Conservation (phyloP, 2,888 invertebrate species). For the Phasia obesa region DNA sequence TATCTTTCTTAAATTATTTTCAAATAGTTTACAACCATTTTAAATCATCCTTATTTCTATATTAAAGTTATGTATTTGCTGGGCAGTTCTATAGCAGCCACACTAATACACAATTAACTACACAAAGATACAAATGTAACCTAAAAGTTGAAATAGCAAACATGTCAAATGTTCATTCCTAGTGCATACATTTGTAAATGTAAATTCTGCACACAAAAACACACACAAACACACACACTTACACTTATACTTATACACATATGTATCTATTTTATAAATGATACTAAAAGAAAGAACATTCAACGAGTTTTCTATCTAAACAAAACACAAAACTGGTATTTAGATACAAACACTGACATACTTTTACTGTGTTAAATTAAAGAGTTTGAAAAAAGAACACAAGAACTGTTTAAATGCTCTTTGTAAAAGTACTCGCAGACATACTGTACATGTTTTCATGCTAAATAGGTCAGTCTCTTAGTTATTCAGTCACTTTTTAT, state of each 20-base stretch:
- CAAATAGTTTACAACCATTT: too few species aligned
- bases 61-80: too few species aligned
- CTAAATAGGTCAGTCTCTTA: conserved; percentile 42
- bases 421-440: background rate
- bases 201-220: background rate
- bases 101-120: background rate
- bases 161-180: conserved; percentile 33
- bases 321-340: background rate
- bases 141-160: conserved; percentile 21
- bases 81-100: background rate
- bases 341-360: background rate
- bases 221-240: background rate
- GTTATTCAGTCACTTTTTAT: conserved; percentile 41
- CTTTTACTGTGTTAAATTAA: conserved; percentile 1
- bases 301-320: background rate
- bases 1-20: too few species aligned
- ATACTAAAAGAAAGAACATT: background rate
- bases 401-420: conserved; percentile 12
- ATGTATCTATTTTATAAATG: background rate
- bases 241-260: background rate
- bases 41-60: too few species aligned
- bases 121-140: conserved; percentile 25
- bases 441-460: background rate
- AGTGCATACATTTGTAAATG: conserved; percentile 3
- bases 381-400: conserved; percentile 8